phyloP scores from a whole-genome alignment of 2,797 vertebrate species.

The Pseudopleuronectes americanus region DNA sequence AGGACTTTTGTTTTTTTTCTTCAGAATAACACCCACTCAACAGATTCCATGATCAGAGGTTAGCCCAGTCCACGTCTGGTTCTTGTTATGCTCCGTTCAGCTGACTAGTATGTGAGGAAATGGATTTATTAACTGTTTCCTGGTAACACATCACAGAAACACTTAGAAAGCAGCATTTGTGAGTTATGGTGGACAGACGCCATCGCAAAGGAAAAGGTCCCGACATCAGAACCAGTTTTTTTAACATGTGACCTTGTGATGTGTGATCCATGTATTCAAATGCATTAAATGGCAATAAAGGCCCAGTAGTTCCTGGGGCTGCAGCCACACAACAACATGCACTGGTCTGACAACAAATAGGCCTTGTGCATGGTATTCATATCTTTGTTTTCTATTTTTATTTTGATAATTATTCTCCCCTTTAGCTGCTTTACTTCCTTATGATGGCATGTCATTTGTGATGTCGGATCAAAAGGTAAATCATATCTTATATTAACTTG shows the following conservation, averaged over 20 bases:
- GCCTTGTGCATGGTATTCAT: no score
- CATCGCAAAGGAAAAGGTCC: slow-evolving; percentile 6
- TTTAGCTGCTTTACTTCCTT: no score
- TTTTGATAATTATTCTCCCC: no score
- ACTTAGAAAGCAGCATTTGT: slow-evolving; percentile 8
- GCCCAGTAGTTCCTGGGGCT: no score
- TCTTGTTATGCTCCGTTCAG: slow-evolving; percentile 74
- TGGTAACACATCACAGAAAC: slow-evolving; percentile 45
- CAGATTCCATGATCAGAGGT: slow-evolving; percentile 67
- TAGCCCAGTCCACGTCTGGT: slow-evolving; percentile 76
- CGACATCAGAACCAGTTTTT: slow-evolving; percentile 15
- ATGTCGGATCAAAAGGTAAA: no score
- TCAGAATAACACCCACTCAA: slow-evolving; percentile 62
- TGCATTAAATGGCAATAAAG: slow-evolving; percentile 9
- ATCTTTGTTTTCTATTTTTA: no score
- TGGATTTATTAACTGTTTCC: slow-evolving; percentile 69
- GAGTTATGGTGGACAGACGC: background rate
- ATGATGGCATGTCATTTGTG: no score
- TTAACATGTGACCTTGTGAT: slow-evolving; percentile 29
- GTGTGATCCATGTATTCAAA: slow-evolving; percentile 3
- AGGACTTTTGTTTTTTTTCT: slow-evolving; percentile 56
- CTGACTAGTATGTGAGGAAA: slow-evolving; percentile 72
- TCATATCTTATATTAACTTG: no score
- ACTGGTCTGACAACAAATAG: no score
- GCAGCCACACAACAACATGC: no score